A percentile compares a stretch with the other conserved stretches of the same genome.
Evolutionary conservation across 2,797 vertebrate species (phyloP).

Genomic region (Taeniopygia guttata): DNA sequence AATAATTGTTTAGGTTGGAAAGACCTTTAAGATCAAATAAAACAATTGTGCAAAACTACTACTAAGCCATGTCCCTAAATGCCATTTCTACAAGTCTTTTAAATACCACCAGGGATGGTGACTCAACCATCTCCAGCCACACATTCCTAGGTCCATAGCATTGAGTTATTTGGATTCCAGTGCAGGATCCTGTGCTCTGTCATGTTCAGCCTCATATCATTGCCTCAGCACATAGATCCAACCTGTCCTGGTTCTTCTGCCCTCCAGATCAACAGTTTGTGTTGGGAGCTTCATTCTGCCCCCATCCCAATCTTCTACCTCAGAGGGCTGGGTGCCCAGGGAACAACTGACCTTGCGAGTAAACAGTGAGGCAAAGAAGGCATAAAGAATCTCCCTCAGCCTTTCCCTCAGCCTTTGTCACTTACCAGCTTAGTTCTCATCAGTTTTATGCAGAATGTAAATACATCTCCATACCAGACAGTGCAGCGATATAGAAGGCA

Average conservation of each 20-base stretch:
- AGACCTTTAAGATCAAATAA: neutral
- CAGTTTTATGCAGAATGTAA: neutral
- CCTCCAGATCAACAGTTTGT: neutral
- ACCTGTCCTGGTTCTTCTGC: too few species aligned
- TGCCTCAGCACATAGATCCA: neutral
- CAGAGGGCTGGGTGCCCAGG: neutral
- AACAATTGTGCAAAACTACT: neutral
- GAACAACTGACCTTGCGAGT: neutral
- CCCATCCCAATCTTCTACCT: neutral
- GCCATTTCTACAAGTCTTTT: neutral
- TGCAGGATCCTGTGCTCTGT: neutral
- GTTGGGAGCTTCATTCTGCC: neutral
- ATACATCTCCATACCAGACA: neutral
- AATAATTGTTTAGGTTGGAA: neutral
- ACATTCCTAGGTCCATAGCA: neutral
- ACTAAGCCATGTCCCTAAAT: neutral
- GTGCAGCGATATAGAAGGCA: neutral
- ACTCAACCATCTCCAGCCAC: neutral
- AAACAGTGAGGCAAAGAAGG: neutral
- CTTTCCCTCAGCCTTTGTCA: neutral
- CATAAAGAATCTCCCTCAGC: neutral
- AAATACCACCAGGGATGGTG: neutral
- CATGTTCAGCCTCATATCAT: neutral
- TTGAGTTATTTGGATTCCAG: neutral
- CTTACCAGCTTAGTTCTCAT: neutral